Base-by-base conservation (phyloP, 64 coral and sea anemone genomes). In the Stichodactyla mertensii region DNA sequence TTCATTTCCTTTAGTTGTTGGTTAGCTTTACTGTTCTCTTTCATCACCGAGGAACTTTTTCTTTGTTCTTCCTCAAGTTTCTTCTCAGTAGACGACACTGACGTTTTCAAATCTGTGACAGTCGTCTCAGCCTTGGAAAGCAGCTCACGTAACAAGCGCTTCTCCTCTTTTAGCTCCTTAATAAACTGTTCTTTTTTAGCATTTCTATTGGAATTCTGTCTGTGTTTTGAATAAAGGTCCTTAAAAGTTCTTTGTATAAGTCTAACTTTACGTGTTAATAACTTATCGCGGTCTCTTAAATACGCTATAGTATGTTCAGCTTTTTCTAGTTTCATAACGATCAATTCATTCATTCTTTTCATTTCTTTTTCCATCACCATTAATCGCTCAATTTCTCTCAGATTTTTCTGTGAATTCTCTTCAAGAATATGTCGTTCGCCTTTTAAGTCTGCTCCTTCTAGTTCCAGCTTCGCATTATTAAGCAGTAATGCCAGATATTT, bases 1-100 rank as follows among this genome's bases (percentile, higher is more conserved):
- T 64, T 60, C 83, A 85, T 85, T 23, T 85, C 83, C 56, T 85
- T 64, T 5, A 85, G 57, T 31, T 85, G 18, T 9, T 64, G 54
- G 55, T 60, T 59, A 4, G 60, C 56, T 64, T 85, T 56, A 18
- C 15, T 36, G 18, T 64, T 36, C 15, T 36, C 13, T 64, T 60
- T 51, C 83, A 85, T 64, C 10, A 55, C 83, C 16, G 55, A 54
- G 1, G 55, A 61, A 10, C 83, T 7, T 24, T 85, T 51, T 85
- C 27, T 55, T 85, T 58, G 5, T 10, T 61, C 83, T 16, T 58
- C 83, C 19, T 85, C 56, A 16, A 85, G 83, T 62, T 45, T 36
- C 16, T 61, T 26, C 31, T 64, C 60, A 4, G 56, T 6, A 36
- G 83, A 22, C 19, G 83, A 55, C n/a, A 85, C 9, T 10, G 83